Evolutionary conservation across 2,888 invertebrate species (phyloP).

Genomic region (Steinernema hermaphroditum): DNA sequence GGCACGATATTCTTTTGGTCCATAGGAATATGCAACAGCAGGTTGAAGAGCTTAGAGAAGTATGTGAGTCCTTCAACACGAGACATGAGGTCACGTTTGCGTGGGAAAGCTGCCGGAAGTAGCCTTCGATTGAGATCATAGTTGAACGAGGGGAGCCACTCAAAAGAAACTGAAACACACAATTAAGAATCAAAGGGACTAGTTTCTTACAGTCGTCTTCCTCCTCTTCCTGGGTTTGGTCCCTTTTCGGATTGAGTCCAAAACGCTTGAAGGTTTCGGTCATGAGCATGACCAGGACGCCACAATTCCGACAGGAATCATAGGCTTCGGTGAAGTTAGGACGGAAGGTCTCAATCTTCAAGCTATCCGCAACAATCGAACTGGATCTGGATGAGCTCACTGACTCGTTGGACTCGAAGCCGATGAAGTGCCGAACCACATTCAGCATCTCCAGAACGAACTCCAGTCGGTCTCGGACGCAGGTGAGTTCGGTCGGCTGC

Average conservation of each 20-base stretch:
- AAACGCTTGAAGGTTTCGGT: not conserved
- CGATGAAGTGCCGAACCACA: not conserved
- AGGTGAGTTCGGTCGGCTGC: not conserved
- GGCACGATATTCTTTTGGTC: not conserved
- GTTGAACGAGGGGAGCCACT: conserved; percentile 80
- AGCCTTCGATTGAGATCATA: conserved; percentile 91
- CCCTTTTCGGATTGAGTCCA: not conserved
- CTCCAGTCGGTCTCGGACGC: not conserved
- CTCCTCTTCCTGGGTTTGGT: not conserved
- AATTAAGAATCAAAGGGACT: not conserved
- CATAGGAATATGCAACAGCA: conserved; percentile 14
- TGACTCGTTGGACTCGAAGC: not conserved
- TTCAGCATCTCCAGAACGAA: not conserved
- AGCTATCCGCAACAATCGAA: not conserved
- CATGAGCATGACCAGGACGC: not conserved
- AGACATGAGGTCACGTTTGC: conserved; percentile 72
- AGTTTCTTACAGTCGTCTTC: not conserved
- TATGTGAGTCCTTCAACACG: conserved; percentile 36
- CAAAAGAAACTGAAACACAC: conserved; percentile 42
- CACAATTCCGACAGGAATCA: not conserved
- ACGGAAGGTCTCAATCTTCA: not conserved
- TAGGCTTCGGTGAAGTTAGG: not conserved
- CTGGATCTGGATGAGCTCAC: too few relatives aligned
- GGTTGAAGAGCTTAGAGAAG: conserved; percentile 31
- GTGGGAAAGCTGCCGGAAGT: conserved; percentile 95